Percentiles rank a stretch among this genome's conserved stretches.
Conservation (phyloP, 2,797 vertebrate genomes). For the Takifugu ocellatus region DNA sequence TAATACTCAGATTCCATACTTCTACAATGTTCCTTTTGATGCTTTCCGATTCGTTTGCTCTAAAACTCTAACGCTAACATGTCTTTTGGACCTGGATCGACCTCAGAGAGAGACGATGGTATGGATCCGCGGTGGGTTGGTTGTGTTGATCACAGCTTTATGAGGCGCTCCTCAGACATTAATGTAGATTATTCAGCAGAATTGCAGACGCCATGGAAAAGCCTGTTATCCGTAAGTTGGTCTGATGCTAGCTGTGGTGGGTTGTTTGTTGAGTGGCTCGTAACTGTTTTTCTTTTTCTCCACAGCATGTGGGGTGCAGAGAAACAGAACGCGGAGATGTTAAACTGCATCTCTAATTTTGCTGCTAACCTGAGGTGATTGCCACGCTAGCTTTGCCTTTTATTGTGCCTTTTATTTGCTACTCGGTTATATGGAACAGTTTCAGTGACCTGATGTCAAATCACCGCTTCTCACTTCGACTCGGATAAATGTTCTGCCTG, state of each 20-base stretch:
- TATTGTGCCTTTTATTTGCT: neutral
- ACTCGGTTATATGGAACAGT: neutral
- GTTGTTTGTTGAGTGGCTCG: constrained; percentile 41
- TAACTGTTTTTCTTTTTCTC: constrained; percentile 67
- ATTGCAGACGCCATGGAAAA: too few species aligned
- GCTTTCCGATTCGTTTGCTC: too few species aligned
- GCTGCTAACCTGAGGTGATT: constrained; percentile 81
- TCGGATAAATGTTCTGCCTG: constrained; percentile 28
- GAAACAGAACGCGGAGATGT: constrained; percentile 78
- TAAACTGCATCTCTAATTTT: constrained; percentile 80
- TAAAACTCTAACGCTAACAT: too few species aligned
- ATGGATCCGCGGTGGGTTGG: too few species aligned
- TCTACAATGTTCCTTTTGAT: too few species aligned
- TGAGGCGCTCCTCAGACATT: too few species aligned
- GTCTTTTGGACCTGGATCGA: too few species aligned
- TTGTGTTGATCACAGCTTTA: too few species aligned
- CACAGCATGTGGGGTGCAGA: constrained; percentile 81
- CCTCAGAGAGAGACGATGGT: too few species aligned
- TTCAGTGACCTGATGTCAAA: constrained; percentile 12
- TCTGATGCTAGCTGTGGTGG: constrained; percentile 11
- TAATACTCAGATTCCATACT: too few species aligned
- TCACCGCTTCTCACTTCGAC: constrained; percentile 21
- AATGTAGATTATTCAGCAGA: too few species aligned
- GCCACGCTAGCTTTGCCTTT: constrained; percentile 47
- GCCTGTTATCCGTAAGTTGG: too few species aligned